Conservation (phyloP, 2,888 invertebrate species). For the Rhorus exstirpatorius region DNA sequence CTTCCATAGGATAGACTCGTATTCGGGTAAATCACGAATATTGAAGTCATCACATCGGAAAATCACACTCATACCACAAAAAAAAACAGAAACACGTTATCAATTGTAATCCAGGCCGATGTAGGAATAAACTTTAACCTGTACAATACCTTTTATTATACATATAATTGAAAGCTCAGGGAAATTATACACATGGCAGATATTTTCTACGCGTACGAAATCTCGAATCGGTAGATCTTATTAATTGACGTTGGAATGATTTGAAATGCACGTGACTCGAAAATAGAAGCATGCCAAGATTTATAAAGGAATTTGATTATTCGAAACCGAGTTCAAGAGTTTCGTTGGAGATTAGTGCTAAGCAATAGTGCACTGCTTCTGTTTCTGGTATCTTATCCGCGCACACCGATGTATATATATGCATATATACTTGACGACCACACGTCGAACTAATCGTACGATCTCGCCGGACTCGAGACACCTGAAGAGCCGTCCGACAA, state of each 20-base stretch:
- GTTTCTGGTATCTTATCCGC: conserved; percentile 37
- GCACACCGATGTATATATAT: conserved; percentile 6
- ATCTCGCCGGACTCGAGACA: conserved; percentile 62
- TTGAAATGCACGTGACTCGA: neutral
- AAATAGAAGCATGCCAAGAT: neutral
- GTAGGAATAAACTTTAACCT: conserved; percentile 22
- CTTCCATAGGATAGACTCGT: conserved; percentile 9
- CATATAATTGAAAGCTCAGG: conserved; percentile 3
- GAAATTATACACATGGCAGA: neutral
- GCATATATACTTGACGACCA: conserved; percentile 37
- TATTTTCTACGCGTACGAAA: conserved; percentile 1
- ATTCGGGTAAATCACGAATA: conserved; percentile 40
- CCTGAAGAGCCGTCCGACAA: conserved; percentile 61
- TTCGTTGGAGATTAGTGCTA: conserved; percentile 27
- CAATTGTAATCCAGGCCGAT: conserved; percentile 30
- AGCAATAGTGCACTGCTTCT: conserved; percentile 34
- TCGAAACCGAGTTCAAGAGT: conserved; percentile 31
- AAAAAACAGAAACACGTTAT: conserved; percentile 43
- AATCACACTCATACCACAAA: conserved; percentile 23
- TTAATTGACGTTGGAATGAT: neutral
- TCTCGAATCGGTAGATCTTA: neutral
- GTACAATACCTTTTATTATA: no score
- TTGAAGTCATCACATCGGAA: conserved; percentile 42
- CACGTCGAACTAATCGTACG: conserved; percentile 61
- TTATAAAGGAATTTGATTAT: conserved; percentile 20